Evolutionary conservation across 2,797 vertebrate genomes (phyloP).

Genomic region (Sitta carolinensis): DNA sequence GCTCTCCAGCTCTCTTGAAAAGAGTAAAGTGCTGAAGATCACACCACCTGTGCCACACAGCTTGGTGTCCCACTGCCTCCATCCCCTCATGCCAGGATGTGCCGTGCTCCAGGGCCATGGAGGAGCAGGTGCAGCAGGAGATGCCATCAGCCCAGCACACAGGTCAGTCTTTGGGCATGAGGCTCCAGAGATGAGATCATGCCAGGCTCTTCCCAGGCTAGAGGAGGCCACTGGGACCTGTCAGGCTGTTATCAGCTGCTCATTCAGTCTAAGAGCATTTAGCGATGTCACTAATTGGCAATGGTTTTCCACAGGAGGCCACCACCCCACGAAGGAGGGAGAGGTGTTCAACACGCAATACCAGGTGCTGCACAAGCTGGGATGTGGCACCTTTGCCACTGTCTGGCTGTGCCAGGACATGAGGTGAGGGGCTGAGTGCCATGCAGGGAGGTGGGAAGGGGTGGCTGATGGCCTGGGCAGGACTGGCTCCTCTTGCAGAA

Average conservation of each 20-base stretch:
- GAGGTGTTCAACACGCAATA: slow-evolving; percentile 82
- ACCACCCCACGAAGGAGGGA: slow-evolving; percentile 75
- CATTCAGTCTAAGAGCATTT: background rate
- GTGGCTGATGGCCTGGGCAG: background rate
- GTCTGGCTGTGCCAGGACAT: slow-evolving; percentile 87
- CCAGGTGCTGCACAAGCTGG: slow-evolving; percentile 80
- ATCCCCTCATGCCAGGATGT: background rate
- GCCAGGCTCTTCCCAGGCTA: background rate
- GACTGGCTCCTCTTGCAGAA: background rate
- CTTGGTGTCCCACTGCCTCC: background rate
- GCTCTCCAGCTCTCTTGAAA: background rate
- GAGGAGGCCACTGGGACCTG: background rate
- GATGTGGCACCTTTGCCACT: slow-evolving; percentile 83
- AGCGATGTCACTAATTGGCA: background rate
- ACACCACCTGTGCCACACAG: rapidly evolving
- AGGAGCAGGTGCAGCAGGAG: slow-evolving; percentile 67
- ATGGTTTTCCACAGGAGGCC: slow-evolving; percentile 75
- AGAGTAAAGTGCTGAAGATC: background rate
- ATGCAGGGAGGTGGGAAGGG: background rate
- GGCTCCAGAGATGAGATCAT: background rate
- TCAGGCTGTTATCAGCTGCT: background rate
- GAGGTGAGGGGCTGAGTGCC: slow-evolving; percentile 22
- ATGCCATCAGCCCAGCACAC: slow-evolving; percentile 72
- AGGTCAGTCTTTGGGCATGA: slow-evolving; percentile 53
- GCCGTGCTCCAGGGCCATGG: slow-evolving; percentile 33